These are phyloP conservation scores for Apocrypta bakeri DNA, from an alignment of 1,140 invertebrate species.

Conservation along the genomic window DNA sequence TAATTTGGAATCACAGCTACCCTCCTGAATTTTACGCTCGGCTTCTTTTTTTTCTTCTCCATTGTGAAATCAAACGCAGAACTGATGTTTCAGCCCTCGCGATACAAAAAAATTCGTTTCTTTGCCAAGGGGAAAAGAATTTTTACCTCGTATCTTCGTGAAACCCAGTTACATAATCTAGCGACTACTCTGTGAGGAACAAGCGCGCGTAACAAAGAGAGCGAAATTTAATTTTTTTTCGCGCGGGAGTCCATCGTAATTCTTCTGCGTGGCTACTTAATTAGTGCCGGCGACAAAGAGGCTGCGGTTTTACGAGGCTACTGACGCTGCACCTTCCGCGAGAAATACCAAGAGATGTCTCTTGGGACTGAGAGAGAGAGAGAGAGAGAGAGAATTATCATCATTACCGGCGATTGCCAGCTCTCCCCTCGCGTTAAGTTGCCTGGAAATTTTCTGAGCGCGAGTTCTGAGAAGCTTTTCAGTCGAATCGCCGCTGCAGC, in stretches of 20 bases:
- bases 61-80: too few relatives aligned
- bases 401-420: background rate
- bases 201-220: background rate
- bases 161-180: too few relatives aligned
- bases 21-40: background rate
- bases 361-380: background rate
- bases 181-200: too few relatives aligned
- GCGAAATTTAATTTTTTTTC: background rate
- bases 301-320: constrained; percentile 7
- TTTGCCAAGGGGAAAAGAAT: too few relatives aligned
- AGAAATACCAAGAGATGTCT: background rate
- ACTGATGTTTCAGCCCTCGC: too few relatives aligned
- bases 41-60: background rate
- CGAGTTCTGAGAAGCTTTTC: background rate
- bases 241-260: background rate
- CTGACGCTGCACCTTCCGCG: background rate
- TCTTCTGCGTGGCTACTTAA: background rate
- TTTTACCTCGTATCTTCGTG: too few relatives aligned
- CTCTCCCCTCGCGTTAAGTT: background rate
- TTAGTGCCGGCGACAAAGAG: constrained; percentile 11
- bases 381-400: background rate
- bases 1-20: constrained; percentile 57
- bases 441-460: background rate
- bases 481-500: background rate
- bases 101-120: too few relatives aligned